phyloP scores from a whole-genome alignment of 2,113 vertebrate species.

The Hyperopisus bebe region DNA sequence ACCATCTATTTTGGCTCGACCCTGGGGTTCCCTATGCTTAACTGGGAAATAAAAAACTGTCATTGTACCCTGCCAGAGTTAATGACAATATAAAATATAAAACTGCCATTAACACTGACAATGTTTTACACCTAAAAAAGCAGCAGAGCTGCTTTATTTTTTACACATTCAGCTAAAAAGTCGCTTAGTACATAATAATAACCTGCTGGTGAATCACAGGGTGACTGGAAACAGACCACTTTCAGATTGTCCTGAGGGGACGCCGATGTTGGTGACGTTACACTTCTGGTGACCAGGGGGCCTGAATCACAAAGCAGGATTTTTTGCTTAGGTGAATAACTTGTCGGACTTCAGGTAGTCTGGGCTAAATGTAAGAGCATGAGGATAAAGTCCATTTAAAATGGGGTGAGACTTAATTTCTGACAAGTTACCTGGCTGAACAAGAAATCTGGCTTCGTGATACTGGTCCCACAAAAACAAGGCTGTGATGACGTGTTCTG shows the following conservation, averaged over 20 bases:
- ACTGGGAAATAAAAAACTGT: background rate
- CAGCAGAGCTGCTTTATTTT: background rate
- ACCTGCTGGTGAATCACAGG: background rate
- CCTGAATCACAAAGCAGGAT: background rate
- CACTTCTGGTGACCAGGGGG: background rate
- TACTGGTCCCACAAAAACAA: background rate
- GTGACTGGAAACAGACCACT: background rate
- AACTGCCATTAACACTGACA: background rate
- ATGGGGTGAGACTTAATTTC: background rate
- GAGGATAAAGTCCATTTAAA: background rate
- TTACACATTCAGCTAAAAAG: background rate
- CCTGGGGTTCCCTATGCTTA: background rate
- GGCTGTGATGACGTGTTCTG: background rate
- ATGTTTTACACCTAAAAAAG: background rate
- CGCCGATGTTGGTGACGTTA: background rate
- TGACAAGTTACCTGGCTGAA: background rate
- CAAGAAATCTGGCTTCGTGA: background rate
- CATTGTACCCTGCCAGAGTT: background rate
- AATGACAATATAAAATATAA: background rate
- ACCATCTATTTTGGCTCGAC: background rate
- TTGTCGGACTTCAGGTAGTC: background rate
- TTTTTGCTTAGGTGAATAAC: background rate
- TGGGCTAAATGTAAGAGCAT: background rate
- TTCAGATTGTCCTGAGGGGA: background rate
- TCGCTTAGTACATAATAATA: background rate